Evolutionary conservation across 2,797 vertebrate species (phyloP), one percentile per base, ranked within the genome.

Genomic region (Brachyalestes nurse): DNA sequence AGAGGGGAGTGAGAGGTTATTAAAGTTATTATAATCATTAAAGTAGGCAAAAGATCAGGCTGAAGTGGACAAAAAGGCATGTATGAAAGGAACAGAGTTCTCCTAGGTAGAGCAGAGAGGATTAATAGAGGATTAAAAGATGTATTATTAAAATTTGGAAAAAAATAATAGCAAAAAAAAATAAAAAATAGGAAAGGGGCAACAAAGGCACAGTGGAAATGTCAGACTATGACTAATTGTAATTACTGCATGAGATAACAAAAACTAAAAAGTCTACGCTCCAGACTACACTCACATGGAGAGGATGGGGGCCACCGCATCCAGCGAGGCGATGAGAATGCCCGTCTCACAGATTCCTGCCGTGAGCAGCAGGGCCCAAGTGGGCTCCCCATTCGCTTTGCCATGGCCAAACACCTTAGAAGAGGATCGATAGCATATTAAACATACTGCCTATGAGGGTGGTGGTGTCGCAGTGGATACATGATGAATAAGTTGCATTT

Each of bases 311-410:
- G 97, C 97, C 85, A 99, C 97, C 0, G 95, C 94, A 47, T 99
- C 97, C 90, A 99, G 90, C 0, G 97, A 99, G 72, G 97, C 97
- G 7, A 99, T 99, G 85, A 99, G 94, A 88, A 99, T 97, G 72
- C 97, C 97, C 0, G 94, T 98, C 89, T 99, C 97, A 84, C 97
- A 98, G 91, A 99, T 99, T 49, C 93, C 90, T 45, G 92, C 95
- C 0, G 97, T 98, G 85, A 99, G 92, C 49, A 99, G 92, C 88
- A 99, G 90, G 74, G 97, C 97, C 97, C 97, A 99, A 0, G 97
- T 99, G 9, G 97, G 97, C 87, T 99, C 97, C 60, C 97, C 97
- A 0, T 99, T 99, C 53, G 97, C 94, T 91, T 99, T 99, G 61
- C 97, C 97, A 0, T 98, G 97, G 76, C 97, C 97, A n/a, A 98